Evolutionary conservation across 2,113 vertebrate species (phyloP).

Genomic region (Picathartes gymnocephalus): DNA sequence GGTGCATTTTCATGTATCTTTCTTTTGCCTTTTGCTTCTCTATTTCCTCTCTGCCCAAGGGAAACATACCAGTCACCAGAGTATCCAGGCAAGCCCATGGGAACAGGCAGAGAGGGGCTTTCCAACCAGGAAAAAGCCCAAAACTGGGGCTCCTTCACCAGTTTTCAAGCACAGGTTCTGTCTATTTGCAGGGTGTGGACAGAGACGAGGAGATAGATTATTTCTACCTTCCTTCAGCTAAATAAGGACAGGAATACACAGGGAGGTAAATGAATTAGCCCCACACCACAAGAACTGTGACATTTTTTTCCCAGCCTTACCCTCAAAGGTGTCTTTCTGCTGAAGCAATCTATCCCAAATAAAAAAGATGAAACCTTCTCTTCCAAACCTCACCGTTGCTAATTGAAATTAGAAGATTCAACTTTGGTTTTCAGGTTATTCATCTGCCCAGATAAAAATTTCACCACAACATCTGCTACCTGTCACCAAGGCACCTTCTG

Average conservation of each 20-base stretch:
- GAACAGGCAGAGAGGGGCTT: not conserved
- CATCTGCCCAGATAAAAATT: not conserved
- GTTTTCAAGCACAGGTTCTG: not conserved
- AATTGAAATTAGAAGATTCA: not conserved
- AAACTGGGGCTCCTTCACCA: not conserved
- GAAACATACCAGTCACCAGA: not conserved
- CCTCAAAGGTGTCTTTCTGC: not conserved
- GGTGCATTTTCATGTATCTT: constrained; percentile 98
- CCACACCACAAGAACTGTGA: not conserved
- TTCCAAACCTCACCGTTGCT: not conserved
- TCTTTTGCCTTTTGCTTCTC: constrained; percentile 98
- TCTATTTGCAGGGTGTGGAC: not conserved
- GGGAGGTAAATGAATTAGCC: not conserved
- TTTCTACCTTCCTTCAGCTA: not conserved
- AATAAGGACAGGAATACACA: not conserved
- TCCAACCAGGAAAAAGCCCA: not conserved
- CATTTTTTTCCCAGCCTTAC: not conserved
- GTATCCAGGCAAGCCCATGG: accelerated
- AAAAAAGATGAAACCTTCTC: not conserved
- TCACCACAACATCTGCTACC: not conserved
- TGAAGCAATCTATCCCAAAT: not conserved
- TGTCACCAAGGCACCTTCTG: not conserved
- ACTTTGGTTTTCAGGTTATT: not conserved
- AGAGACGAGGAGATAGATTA: not conserved
- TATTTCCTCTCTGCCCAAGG: constrained; percentile 88